Evolutionary conservation across 2,888 invertebrate species (phyloP).

Genomic region (Lasioglossum marginatum): DNA sequence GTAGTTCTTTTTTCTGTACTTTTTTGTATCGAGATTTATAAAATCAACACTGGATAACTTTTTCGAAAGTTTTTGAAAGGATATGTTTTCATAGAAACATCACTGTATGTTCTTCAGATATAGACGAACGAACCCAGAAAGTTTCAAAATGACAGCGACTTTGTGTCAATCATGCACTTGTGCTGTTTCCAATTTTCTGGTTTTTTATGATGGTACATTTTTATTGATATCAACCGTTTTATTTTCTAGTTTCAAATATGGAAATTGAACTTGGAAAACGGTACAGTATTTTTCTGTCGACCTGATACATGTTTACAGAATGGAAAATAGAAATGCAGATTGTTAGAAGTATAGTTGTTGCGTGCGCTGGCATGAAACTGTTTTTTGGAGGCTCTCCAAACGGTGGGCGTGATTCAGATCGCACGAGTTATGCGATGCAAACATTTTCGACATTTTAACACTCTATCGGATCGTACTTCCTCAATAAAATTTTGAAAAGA

Average conservation of each 20-base stretch:
- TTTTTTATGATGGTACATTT: neutral
- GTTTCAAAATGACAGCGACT: neutral
- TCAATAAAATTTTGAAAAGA: neutral
- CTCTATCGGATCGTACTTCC: neutral
- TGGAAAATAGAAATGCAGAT: neutral
- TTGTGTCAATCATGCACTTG: neutral
- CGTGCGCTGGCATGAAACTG: neutral
- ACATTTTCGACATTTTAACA: neutral
- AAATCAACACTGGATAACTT: too few species aligned
- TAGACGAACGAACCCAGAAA: neutral
- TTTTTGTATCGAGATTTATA: too few species aligned
- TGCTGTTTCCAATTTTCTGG: neutral
- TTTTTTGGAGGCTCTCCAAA: slow-evolving; percentile 2
- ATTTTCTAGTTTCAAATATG: neutral
- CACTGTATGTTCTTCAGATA: neutral
- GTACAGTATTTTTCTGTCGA: neutral
- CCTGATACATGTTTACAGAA: neutral
- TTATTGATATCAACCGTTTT: neutral
- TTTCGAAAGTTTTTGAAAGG: too few species aligned
- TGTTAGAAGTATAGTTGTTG: neutral
- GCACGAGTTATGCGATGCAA: neutral
- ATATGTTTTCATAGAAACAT: neutral
- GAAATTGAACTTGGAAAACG: neutral
- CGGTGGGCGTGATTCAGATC: neutral
- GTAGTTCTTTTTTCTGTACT: neutral